A percentile compares a stretch with the other conserved stretches of the same genome.
phyloP scores from a whole-genome alignment of 23 tunicate genomes.

The Styela clava region DNA sequence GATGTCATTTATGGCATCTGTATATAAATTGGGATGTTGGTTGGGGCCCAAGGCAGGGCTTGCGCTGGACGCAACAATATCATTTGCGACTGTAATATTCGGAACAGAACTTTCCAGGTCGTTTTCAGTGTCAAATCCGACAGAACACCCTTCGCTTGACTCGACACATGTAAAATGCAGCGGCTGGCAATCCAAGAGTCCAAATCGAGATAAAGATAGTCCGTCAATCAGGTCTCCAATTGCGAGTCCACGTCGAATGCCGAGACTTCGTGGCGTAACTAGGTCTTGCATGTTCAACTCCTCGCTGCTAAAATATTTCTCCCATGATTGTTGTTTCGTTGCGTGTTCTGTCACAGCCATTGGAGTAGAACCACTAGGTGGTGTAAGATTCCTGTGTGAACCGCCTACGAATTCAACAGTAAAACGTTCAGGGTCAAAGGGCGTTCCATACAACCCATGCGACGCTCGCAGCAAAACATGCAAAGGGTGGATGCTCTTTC shows the following conservation, averaged over 20 bases:
- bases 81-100: neutral
- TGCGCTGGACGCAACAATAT: neutral
- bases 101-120: neutral
- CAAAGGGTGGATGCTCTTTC: slow-evolving; percentile 1
- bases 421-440: slow-evolving; percentile 11
- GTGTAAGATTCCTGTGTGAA: neutral
- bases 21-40: neutral
- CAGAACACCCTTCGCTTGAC: slow-evolving; percentile 14
- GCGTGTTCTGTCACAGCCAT: neutral
- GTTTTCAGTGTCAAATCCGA: slow-evolving; percentile 14
- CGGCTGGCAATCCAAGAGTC: slow-evolving; percentile 18
- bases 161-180: slow-evolving; percentile 23
- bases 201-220: neutral
- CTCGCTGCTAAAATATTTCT: slow-evolving; percentile 19
- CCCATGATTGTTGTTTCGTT: slow-evolving; percentile 14
- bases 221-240: slow-evolving; percentile 4
- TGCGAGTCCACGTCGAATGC: neutral
- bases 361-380: neutral
- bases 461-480: neutral
- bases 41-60: neutral
- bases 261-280: neutral
- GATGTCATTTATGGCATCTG: neutral
- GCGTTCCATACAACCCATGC: slow-evolving; percentile 17
- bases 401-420: neutral
- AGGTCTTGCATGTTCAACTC: slow-evolving; percentile 11